Evolutionary conservation across 2,888 invertebrate genomes (phyloP), one percentile per base, ranked within the genome.

Genomic region (Leptopilina drosophilae): DNA sequence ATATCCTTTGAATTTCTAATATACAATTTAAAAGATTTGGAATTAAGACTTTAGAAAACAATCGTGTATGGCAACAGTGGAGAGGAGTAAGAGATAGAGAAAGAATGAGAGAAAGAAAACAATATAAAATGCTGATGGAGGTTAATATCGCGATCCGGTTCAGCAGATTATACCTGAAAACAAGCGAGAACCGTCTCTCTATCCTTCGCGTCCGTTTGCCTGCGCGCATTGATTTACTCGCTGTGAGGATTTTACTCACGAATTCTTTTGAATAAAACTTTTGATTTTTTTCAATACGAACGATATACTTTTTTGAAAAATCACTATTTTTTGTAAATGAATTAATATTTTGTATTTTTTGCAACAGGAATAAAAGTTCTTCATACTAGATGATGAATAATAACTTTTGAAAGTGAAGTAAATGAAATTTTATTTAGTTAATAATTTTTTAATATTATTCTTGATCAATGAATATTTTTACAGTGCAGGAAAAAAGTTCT

Each of bases 101-200:
- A 20, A 46, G 79, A 76, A 81, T 82, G 82, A 49, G 62, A 76
- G n/a, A 33, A 80, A 66, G 82, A 67, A 56, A 81, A 84, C 83
- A 87, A 86, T 87, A 87, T 86, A 86, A 85, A 85, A 84, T 85
- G 84, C 85, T 75, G 85, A 81, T 84, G 84, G 87, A 89, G 90
- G 90, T 89, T 90, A 89, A 89, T 89, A 88, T 88, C 86, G 89
- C 87, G 89, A 90, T 90, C 89, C 89, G 90, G 90, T 90, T 90
- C 89, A 90, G 87, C 88, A 89, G 83, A 81, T 82, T 85, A 49
- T 69, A 73, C 81, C 85, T 86, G 85, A 86, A 89, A 89, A 88
- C 87, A 87, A 87, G 87, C 53, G 49, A 69, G 49, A 20, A 49
- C 69, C 49, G 49, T 69, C 69, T 73, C 14, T 33, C 20, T 73